Evolutionary conservation across 92 coral and sea anemone genomes (phyloP), one percentile per base, ranked within the genome.

Genomic region (Umimayanthus chanpuru): DNA sequence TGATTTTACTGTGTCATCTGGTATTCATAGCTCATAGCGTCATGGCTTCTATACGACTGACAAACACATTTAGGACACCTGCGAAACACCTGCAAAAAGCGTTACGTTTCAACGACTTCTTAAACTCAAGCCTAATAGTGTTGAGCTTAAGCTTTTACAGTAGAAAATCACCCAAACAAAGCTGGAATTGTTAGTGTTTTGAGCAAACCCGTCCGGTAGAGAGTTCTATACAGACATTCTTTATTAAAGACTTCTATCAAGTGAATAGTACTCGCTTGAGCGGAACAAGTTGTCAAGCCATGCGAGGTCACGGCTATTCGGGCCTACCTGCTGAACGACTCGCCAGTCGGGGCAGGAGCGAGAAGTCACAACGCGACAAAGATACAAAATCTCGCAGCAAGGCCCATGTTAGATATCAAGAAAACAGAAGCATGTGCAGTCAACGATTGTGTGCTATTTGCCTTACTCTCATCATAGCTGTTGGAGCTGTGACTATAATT

Each of bases 401-500:
- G 56, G 64, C 94, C 38, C 83, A 91, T 32, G 92, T 92, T 4
- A 71, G 73, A 20, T 92, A 92, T 71, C 92, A 89, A 1, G 91
- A 88, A 21, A 81, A 80, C 79, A 81, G 80, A 83, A 76, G 87
- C 50, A 29, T 93, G 77, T 92, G 89, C 26, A 93, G 72, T 61
- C 92, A 90, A 41, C 79, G 92, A 29, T 36, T 93, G 44, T 93
- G 94, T 50, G 89, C 88, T 21, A 95, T 95, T 64, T 88, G 92
- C 36, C 15, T 92, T 32, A 92, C 96, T 4, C 82, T 95, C n/a
- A 58, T 93, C n/a, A 90, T 95, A 55, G 98, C 98, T 16, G 36
- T 95, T 16, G 98, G 96, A 44, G 98, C 96, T 6, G 89, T 95
- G 76, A 79, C 94, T 3, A 81, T 95, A 15, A 93, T 95, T 25